Evolutionary conservation across 2,888 invertebrate species (phyloP).

Genomic region (Pachycephus smyrnensis): DNA sequence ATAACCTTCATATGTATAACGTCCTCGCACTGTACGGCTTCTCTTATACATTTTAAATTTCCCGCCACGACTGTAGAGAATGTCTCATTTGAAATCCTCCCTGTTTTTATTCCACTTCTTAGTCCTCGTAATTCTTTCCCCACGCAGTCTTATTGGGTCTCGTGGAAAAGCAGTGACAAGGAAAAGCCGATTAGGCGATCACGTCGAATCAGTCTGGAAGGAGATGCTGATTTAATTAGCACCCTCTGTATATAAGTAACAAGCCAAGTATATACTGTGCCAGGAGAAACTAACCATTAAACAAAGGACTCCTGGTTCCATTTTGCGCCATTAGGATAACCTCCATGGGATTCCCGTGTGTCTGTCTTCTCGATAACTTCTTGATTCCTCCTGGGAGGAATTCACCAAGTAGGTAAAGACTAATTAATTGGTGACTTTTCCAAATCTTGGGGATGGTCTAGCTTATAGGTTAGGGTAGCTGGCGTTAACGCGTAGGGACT

Average conservation of each 20-base stretch:
- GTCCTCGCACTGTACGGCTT: too few relatives aligned
- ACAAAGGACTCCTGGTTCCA: not conserved
- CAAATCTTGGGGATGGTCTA: not conserved
- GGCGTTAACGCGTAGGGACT: not conserved
- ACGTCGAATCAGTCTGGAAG: too few relatives aligned
- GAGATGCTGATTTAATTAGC: too few relatives aligned
- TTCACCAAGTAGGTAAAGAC: not conserved
- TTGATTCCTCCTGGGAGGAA: not conserved
- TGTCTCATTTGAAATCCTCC: too few relatives aligned
- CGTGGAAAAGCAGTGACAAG: not conserved
- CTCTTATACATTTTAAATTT: too few relatives aligned
- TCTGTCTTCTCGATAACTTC: not conserved
- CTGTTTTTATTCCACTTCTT: not conserved
- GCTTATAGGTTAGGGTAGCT: not conserved
- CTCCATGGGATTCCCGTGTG: not conserved
- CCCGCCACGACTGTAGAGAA: too few relatives aligned
- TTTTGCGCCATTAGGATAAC: not conserved
- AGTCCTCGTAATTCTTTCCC: not conserved
- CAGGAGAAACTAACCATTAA: not conserved
- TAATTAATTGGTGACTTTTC: not conserved
- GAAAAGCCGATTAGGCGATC: too few relatives aligned
- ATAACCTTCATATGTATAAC: constrained; percentile 6
- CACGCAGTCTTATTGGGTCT: not conserved
- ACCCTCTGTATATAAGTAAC: not conserved
- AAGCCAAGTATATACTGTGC: not conserved